Conservation (phyloP, 1,140 invertebrate genomes). For the Drosophila bipectinata region DNA sequence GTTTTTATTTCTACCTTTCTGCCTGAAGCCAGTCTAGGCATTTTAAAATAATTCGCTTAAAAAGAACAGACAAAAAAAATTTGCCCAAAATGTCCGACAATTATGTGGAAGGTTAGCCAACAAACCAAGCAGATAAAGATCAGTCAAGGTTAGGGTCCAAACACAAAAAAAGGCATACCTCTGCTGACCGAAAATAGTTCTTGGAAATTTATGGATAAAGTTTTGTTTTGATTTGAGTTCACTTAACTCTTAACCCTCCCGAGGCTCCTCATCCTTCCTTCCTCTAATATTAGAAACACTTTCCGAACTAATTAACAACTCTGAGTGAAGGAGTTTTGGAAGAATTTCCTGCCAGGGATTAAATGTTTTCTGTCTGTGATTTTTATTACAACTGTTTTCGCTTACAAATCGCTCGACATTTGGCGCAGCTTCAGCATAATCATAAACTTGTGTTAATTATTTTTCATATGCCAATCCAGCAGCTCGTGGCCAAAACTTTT, state of each 20-base stretch:
- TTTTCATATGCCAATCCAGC: conserved; percentile 68
- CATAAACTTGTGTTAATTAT: conserved; percentile 82
- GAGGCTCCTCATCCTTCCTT: not conserved
- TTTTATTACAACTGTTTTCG: conserved; percentile 69
- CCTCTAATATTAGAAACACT: conserved; percentile 62
- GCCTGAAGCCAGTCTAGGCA: conserved; percentile 29
- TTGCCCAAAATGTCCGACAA: conserved; percentile 50
- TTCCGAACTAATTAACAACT: conserved; percentile 73
- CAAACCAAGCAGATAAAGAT: conserved; percentile 48
- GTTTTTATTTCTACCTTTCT: conserved; percentile 18
- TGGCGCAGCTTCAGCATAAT: conserved; percentile 65
- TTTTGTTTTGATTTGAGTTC: conserved; percentile 65
- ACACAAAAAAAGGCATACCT: conserved; percentile 35
- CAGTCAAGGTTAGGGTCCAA: conserved; percentile 35
- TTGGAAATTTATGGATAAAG: conserved; percentile 64
- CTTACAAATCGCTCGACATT: conserved; percentile 73
- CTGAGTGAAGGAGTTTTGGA: conserved; percentile 23
- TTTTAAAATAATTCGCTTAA: conserved; percentile 61
- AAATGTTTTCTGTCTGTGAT: conserved; percentile 78
- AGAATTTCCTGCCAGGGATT: conserved; percentile 38
- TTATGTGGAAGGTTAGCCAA: conserved; percentile 41
- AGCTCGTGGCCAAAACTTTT: conserved; percentile 56
- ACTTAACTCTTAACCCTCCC: conserved; percentile 40
- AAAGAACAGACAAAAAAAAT: conserved; percentile 23
- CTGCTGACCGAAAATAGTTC: conserved; percentile 37